Base-by-base conservation (phyloP, 1,140 invertebrate species). In the Aphaenogaster ashmeadi region DNA sequence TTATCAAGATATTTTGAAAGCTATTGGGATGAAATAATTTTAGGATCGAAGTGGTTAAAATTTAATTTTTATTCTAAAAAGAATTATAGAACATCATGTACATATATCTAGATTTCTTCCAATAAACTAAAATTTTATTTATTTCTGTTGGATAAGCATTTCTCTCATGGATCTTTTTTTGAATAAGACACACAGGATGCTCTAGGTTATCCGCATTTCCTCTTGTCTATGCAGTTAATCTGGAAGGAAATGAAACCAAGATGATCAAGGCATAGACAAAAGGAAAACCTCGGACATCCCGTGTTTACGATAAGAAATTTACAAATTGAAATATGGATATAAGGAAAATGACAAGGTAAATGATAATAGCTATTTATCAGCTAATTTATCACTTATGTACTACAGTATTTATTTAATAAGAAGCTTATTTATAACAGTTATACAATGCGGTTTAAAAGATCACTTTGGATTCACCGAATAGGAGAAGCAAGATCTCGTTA, bases 151-250 rank as follows among this genome's bases (percentile, higher is more conserved):
- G 1, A 27, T 38, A 60, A 77, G 0, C 3, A 33, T 47, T 33
- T 62, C 11, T 78, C 8, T 44, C n/a, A 9, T 44, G 8, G 0
- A 33, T n/a, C 1, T 78, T 62, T 78, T 75, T 1, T 60, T 44
- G 7, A 62, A 33, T 44, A 44, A 13, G 21, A 78, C 3, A 36
- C n/a, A 27, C 41, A 64, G 77, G 27, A 64, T n/a, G 18, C 3
- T 50, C n/a, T 66, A 5, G 27, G 11, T 78, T 78, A 62, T 21
- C 54, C 56, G 5, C 36, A 47, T 27, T 78, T 78, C 56, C 21
- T 78, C 11, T 78, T 78, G 18, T 78, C 41, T 50, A 50, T 18
- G 9, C 21, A 47, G 9, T 78, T 38, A 0, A 6, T 78, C 9
- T 36, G 6, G 11, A 36, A 62, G 56, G 56, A 64, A 78, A 4